These are phyloP conservation scores for Nomia melanderi DNA, from an alignment of 1,140 invertebrate species.

Conservation along the genomic window DNA sequence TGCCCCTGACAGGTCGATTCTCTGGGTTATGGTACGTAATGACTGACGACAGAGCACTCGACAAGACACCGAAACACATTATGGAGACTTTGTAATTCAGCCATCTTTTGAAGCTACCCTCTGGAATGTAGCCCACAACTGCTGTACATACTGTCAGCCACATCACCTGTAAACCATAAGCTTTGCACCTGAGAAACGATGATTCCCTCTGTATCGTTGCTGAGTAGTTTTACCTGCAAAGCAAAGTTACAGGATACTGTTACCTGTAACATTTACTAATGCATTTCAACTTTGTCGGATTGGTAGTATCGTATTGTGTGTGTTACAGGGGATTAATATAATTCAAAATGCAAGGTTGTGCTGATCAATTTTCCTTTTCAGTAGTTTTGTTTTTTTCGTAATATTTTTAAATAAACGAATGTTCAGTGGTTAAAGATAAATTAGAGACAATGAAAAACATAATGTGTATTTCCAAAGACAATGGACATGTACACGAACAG, in stretches of 20 bases:
- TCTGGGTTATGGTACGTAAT: constrained; percentile 94
- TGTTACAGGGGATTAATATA: neutral
- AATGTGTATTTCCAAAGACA: neutral
- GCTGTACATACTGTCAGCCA: constrained; percentile 92
- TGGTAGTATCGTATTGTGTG: neutral
- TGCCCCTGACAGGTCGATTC: constrained; percentile 91
- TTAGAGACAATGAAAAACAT: too few species aligned
- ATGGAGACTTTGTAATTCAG: constrained; percentile 90
- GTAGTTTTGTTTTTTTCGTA: too few species aligned
- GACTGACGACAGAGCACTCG: constrained; percentile 92
- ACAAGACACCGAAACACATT: constrained; percentile 94
- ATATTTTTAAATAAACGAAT: too few species aligned
- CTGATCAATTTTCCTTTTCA: neutral
- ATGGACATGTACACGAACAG: constrained; percentile 1
- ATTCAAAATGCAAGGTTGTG: neutral
- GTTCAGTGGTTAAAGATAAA: too few species aligned
- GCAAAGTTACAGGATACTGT: constrained; percentile 65
- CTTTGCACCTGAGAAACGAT: constrained; percentile 61
- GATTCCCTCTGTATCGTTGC: constrained; percentile 56
- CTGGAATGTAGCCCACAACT: constrained; percentile 90
- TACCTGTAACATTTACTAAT: constrained; percentile 64
- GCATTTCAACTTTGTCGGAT: constrained; percentile 20
- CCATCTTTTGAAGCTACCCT: constrained; percentile 87
- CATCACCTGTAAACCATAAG: constrained; percentile 85
- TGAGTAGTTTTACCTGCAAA: constrained; percentile 65